These are phyloP conservation scores for Doryteuthis pealeii DNA, from an alignment of 1,140 invertebrate genomes.

Conservation along the genomic window DNA sequence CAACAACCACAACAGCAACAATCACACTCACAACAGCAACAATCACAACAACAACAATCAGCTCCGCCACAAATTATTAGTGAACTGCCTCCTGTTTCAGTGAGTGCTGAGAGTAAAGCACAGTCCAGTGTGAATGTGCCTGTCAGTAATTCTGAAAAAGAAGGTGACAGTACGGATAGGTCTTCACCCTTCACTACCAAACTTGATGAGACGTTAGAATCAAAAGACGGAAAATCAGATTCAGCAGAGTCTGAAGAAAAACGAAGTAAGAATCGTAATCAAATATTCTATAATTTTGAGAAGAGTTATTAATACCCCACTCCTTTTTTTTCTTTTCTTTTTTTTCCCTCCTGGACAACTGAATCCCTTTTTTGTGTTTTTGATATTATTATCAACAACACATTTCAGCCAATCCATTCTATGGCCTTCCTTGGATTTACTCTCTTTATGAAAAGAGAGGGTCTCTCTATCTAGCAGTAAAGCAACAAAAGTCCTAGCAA, in stretches of 20 bases:
- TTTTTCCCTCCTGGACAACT: neutral
- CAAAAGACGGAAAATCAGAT: neutral
- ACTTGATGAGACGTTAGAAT: neutral
- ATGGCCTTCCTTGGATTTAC: neutral
- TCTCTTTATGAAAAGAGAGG: too few species aligned
- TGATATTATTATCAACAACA: too few species aligned
- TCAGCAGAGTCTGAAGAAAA: conserved; percentile 5
- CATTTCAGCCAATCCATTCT: too few species aligned
- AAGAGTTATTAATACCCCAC: neutral
- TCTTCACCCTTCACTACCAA: conserved; percentile 3
- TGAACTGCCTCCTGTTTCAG: neutral
- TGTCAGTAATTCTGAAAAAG: neutral
- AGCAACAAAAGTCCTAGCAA: too few species aligned
- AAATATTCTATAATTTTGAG: too few species aligned
- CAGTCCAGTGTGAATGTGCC: neutral
- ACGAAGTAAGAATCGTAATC: neutral
- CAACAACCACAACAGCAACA: neutral
- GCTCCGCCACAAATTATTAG: neutral
- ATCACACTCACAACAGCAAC: neutral
- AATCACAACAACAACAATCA: neutral
- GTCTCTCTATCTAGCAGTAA: too few species aligned
- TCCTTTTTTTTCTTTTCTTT: neutral
- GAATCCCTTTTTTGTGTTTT: neutral
- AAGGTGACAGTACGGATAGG: neutral
- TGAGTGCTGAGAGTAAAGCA: neutral